These are phyloP conservation scores for Esperia sulphurella DNA, from an alignment of 2,888 invertebrate species.

Conservation along the genomic window DNA sequence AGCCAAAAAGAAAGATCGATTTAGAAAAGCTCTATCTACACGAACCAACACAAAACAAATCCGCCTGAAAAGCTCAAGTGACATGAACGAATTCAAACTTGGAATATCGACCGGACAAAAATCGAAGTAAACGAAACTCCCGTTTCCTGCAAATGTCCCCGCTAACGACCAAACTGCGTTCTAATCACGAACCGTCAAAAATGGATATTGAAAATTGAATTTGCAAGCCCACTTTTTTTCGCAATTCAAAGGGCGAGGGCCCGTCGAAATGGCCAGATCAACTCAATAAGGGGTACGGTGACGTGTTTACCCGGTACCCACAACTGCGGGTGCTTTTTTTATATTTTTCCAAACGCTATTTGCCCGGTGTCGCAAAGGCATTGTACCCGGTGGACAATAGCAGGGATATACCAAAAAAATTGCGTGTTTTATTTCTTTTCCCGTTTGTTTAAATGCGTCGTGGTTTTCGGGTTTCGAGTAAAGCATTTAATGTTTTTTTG, in stretches of 20 bases:
- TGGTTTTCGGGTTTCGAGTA: slow-evolving; percentile 24
- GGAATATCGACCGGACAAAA: slow-evolving; percentile 45
- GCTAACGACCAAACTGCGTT: slow-evolving; percentile 76
- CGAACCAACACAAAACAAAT: no score
- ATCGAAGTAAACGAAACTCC: slow-evolving; percentile 40
- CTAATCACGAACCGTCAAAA: slow-evolving; percentile 78
- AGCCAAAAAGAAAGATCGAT: no score
- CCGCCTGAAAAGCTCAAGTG: no score
- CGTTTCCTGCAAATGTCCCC: slow-evolving; percentile 32
- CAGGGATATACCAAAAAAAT: slow-evolving; percentile 54
- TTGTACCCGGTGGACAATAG: slow-evolving; percentile 69
- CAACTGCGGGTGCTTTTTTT: slow-evolving; percentile 68
- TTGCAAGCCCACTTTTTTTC: slow-evolving; percentile 54
- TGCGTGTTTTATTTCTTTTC: slow-evolving; percentile 36
- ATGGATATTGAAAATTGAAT: slow-evolving; percentile 78
- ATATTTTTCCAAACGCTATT: slow-evolving; percentile 74
- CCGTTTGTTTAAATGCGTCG: slow-evolving; percentile 26
- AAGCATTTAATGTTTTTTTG: slow-evolving; percentile 10
- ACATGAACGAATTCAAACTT: slow-evolving; percentile 27
- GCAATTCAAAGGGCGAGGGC: slow-evolving; percentile 62
- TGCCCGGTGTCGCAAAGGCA: slow-evolving; percentile 75
- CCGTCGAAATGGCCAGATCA: slow-evolving; percentile 75
- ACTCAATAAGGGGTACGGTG: slow-evolving; percentile 71
- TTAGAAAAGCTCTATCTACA: no score
- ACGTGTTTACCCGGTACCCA: slow-evolving; percentile 76